These are phyloP conservation scores for Rhamphomyia laevipes DNA, from an alignment of 2,888 invertebrate genomes.

Conservation along the genomic window DNA sequence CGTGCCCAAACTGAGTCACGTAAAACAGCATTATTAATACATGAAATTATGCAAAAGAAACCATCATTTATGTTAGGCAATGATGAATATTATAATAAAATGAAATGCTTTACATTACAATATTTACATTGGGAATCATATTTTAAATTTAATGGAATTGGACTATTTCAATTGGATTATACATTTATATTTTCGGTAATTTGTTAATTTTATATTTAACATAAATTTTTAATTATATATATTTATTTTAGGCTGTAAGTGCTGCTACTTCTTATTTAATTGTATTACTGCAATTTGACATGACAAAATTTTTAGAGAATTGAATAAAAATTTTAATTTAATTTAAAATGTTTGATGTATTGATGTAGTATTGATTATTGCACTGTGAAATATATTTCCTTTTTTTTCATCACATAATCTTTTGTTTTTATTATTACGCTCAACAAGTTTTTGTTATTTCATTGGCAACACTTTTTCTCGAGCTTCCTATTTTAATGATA, in stretches of 20 bases:
- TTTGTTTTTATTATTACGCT: too few species aligned
- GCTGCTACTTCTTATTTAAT: slow-evolving; percentile 37
- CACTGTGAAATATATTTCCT: too few species aligned
- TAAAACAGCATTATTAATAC: slow-evolving; percentile 35
- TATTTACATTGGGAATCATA: slow-evolving; percentile 36
- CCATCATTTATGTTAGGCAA: slow-evolving; percentile 36
- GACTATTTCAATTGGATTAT: slow-evolving; percentile 34
- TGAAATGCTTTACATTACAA: slow-evolving; percentile 37
- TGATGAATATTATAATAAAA: slow-evolving; percentile 36
- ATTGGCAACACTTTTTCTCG: too few species aligned
- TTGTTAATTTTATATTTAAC: slow-evolving; percentile 22
- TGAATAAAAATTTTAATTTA: too few species aligned
- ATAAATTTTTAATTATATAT: not conserved
- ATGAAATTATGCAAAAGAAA: slow-evolving; percentile 38
- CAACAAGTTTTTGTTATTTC: too few species aligned
- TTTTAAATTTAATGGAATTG: slow-evolving; percentile 36
- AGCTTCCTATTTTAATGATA: too few species aligned
- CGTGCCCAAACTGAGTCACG: slow-evolving; percentile 31
- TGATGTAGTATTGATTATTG: too few species aligned
- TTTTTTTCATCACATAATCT: too few species aligned
- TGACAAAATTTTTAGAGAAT: slow-evolving; percentile 15
- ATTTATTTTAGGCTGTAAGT: slow-evolving; percentile 29
- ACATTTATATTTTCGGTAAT: slow-evolving; percentile 37
- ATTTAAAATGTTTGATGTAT: too few species aligned
- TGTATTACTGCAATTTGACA: slow-evolving; percentile 37